These are phyloP conservation scores for Aphidoletes aphidimyza DNA, from an alignment of 2,888 invertebrate species.

Conservation along the genomic window DNA sequence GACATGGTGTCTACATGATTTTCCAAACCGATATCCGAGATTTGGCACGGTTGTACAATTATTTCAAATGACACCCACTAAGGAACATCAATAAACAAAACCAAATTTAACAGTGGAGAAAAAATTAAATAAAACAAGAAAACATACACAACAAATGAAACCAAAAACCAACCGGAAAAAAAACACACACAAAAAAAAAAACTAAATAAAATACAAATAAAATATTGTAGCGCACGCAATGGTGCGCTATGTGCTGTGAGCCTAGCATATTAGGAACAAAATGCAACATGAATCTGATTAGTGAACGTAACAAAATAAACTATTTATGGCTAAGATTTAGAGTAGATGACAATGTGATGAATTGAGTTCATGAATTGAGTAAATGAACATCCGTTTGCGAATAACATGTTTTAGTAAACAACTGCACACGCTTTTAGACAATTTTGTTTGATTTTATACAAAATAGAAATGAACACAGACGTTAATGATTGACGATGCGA, in stretches of 20 bases:
- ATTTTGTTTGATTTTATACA: slow-evolving; percentile 49
- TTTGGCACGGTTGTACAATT: no score
- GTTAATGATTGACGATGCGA: no score
- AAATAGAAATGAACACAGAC: no score
- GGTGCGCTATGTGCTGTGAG: slow-evolving; percentile 48
- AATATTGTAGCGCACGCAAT: neutral
- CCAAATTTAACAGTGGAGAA: no score
- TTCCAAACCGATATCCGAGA: no score
- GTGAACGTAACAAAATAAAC: slow-evolving; percentile 39
- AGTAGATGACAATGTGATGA: slow-evolving; percentile 40
- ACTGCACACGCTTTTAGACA: slow-evolving; percentile 42
- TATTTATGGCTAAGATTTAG: slow-evolving; percentile 23
- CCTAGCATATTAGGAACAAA: slow-evolving; percentile 38
- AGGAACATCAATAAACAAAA: no score
- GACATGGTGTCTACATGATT: no score
- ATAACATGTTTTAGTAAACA: neutral
- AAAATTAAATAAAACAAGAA: neutral
- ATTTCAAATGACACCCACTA: no score
- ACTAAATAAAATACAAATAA: neutral
- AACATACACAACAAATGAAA: neutral
- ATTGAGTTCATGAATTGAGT: slow-evolving; percentile 34
- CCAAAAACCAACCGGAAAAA: neutral
- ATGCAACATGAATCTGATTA: slow-evolving; percentile 42
- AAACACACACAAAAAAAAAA: neutral
- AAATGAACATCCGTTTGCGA: neutral